A percentile compares a stretch with the other conserved stretches of the same genome.
Conservation (phyloP, 92 coral and sea anemone genomes). For the Porites cylindrica region DNA sequence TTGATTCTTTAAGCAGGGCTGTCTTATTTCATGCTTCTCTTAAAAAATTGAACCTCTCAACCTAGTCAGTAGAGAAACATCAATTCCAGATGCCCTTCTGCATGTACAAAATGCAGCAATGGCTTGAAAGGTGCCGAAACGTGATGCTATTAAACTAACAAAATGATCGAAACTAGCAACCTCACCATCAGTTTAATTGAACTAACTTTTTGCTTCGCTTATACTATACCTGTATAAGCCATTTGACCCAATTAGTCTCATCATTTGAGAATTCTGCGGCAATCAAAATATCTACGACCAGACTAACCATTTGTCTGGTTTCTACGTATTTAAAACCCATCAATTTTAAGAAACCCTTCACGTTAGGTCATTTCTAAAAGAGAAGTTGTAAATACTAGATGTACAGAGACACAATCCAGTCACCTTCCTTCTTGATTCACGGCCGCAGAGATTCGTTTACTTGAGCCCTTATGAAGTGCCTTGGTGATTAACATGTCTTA, state of each 20-base stretch:
- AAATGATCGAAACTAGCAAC: no score
- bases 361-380: not conserved
- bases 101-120: not conserved
- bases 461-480: not conserved
- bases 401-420: not conserved
- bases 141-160: no score
- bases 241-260: not conserved
- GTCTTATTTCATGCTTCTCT: not conserved
- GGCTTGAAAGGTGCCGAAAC: not conserved
- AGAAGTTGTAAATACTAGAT: not conserved
- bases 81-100: no score
- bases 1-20: not conserved
- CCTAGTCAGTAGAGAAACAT: no score
- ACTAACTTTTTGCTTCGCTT: not conserved
- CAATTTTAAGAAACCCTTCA: not conserved
- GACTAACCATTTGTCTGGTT: slow-evolving; percentile 1
- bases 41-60: slow-evolving; percentile 9
- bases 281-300: not conserved
- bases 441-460: not conserved
- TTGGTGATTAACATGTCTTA: not conserved
- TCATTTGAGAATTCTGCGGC: not conserved
- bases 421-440: not conserved
- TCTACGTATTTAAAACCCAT: slow-evolving; percentile 29
- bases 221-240: slow-evolving; percentile 1
- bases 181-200: no score